A percentile compares a stretch with the other conserved stretches of the same genome.
These are phyloP conservation scores for Takifugu rubripes DNA, from an alignment of 2,797 vertebrate species.

Conservation along the genomic window DNA sequence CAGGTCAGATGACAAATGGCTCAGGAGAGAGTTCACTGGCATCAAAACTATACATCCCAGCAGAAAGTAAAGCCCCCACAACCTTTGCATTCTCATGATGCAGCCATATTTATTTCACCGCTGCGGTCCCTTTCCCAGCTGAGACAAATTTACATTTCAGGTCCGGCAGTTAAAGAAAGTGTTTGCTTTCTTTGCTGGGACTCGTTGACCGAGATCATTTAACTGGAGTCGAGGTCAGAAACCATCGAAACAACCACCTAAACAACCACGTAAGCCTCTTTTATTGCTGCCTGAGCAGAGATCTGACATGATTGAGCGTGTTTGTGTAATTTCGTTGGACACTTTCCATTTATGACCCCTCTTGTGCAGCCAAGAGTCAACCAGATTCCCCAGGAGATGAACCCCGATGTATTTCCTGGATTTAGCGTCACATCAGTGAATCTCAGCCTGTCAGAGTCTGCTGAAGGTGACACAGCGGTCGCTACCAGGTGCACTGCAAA, in stretches of 20 bases:
- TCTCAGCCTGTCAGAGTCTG: conserved; percentile 29
- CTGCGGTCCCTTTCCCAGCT: conserved; percentile 9
- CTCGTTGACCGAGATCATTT: conserved; percentile 28
- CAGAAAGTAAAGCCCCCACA: conserved; percentile 9
- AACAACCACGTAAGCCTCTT: conserved; percentile 60
- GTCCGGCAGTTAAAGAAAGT: conserved; percentile 30
- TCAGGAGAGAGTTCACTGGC: conserved; percentile 17
- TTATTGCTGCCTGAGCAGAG: conserved; percentile 51
- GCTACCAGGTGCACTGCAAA: background rate
- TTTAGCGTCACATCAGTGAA: conserved; percentile 44
- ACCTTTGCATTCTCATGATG: conserved; percentile 19
- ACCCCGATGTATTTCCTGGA: conserved; percentile 22
- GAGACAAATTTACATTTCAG: conserved; percentile 30
- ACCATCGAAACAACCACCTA: conserved; percentile 51
- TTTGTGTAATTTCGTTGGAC: conserved; percentile 72
- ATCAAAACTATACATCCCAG: conserved; percentile 1
- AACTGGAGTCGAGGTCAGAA: conserved; percentile 47
- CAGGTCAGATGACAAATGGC: conserved; percentile 2
- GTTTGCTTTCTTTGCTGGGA: conserved; percentile 35
- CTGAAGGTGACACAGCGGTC: conserved; percentile 43
- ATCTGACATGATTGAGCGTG: conserved; percentile 61
- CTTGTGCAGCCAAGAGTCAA: conserved; percentile 50
- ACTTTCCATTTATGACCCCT: conserved; percentile 67
- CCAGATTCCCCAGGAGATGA: conserved; percentile 43
- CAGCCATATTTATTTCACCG: conserved; percentile 25